These are phyloP conservation scores for Phthorimaea operculella DNA, from an alignment of 1,140 invertebrate species.

Conservation along the genomic window DNA sequence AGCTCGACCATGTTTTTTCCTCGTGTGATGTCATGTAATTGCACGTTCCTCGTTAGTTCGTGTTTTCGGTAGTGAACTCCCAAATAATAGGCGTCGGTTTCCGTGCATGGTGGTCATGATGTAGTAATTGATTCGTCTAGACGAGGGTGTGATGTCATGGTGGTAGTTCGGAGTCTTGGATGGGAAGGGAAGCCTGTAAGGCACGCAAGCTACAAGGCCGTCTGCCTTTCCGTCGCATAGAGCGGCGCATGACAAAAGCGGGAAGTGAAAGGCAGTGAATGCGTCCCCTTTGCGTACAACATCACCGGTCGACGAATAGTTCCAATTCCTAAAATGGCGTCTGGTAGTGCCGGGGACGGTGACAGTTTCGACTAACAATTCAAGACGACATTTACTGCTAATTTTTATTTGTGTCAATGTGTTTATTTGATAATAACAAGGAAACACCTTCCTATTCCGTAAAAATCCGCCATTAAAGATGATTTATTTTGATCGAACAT, in stretches of 20 bases:
- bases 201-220: constrained; percentile 55
- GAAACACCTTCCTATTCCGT: no score
- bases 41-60: constrained; percentile 23
- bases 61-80: background rate
- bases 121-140: background rate
- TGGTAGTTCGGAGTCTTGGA: constrained; percentile 21
- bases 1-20: constrained; percentile 43
- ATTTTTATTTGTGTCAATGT: no score
- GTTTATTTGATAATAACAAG: no score
- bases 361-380: no score
- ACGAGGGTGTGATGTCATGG: constrained; percentile 25
- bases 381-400: no score
- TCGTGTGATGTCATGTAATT: constrained; percentile 54
- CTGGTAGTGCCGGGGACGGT: background rate
- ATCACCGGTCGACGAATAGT: constrained; percentile 21
- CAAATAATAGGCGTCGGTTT: constrained; percentile 3
- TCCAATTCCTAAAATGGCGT: constrained; percentile 15
- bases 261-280: constrained; percentile 67
- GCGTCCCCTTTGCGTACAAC: constrained; percentile 47
- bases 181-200: constrained; percentile 48
- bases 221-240: constrained; percentile 56
- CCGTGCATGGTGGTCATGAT: background rate
- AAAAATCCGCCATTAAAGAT: no score
- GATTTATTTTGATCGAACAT: no score
- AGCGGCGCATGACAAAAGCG: constrained; percentile 57